Percentiles rank a stretch among this genome's conserved stretches.
Evolutionary conservation across 2,888 invertebrate species (phyloP).

Genomic region (Cryptus viduatorius): DNA sequence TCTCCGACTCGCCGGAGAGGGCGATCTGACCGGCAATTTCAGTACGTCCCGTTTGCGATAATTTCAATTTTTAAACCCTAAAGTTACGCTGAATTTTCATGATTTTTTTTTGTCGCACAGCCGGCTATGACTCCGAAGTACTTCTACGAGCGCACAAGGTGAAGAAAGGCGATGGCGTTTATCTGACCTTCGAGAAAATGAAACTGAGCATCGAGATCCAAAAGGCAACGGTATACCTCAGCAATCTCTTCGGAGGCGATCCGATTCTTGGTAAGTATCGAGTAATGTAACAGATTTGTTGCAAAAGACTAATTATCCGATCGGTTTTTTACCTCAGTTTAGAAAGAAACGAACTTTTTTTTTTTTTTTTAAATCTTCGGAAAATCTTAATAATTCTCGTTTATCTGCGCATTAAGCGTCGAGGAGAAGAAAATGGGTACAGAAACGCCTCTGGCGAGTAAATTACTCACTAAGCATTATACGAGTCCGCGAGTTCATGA

Average conservation of each 20-base stretch:
- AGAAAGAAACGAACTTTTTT: neutral
- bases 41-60: slow-evolving; percentile 86
- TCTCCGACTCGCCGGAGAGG: slow-evolving; percentile 88
- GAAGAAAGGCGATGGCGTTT: slow-evolving; percentile 86
- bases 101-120: slow-evolving; percentile 84
- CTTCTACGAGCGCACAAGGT: slow-evolving; percentile 88
- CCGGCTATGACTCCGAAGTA: slow-evolving; percentile 89
- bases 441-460: neutral
- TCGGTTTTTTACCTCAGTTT: neutral
- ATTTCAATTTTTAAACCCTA: no score
- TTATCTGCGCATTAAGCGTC: neutral
- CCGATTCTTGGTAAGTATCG: slow-evolving; percentile 86
- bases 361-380: neutral
- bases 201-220: slow-evolving; percentile 88
- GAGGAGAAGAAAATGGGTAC: neutral
- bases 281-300: neutral
- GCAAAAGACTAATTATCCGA: neutral
- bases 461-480: neutral
- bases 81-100: neutral
- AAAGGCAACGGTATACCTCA: slow-evolving; percentile 87
- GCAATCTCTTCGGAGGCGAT: slow-evolving; percentile 89
- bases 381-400: neutral
- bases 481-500: neutral
- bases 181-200: slow-evolving; percentile 89
- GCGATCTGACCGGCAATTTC: slow-evolving; percentile 89